Evolutionary conservation across 2,113 vertebrate genomes (phyloP).

Genomic region (Hippocampus guttulatus): DNA sequence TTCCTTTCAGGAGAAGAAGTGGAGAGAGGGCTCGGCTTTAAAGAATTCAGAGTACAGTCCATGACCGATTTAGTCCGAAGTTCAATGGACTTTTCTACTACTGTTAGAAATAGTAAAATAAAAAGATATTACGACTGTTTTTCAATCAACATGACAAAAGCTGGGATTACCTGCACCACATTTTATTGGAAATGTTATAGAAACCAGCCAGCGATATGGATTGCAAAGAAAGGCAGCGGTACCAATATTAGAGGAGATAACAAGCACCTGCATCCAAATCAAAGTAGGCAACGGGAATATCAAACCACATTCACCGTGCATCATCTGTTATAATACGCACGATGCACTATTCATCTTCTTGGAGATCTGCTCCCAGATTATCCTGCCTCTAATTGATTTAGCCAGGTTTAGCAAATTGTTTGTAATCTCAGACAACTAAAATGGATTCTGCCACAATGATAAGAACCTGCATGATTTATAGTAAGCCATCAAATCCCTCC

Average conservation of each 20-base stretch:
- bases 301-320: background rate
- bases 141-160: background rate
- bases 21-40: background rate
- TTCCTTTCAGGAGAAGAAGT: background rate
- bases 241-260: background rate
- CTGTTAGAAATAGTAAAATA: background rate
- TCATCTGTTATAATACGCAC: conserved; percentile 24
- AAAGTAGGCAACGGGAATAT: conserved; percentile 17
- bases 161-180: background rate
- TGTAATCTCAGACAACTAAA: conserved; percentile 56
- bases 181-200: background rate
- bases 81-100: background rate
- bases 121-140: background rate
- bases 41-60: background rate
- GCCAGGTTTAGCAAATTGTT: conserved; percentile 47
- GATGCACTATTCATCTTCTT: conserved; percentile 36
- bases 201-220: background rate
- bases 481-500: conserved; percentile 42
- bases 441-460: conserved; percentile 44
- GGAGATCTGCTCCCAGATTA: conserved; percentile 23
- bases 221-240: background rate
- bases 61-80: background rate
- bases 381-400: conserved; percentile 42
- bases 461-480: conserved; percentile 41
- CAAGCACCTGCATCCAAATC: conserved; percentile 13